Conservation (phyloP, 2,113 vertebrate genomes). For the Ciconia boyciana region DNA sequence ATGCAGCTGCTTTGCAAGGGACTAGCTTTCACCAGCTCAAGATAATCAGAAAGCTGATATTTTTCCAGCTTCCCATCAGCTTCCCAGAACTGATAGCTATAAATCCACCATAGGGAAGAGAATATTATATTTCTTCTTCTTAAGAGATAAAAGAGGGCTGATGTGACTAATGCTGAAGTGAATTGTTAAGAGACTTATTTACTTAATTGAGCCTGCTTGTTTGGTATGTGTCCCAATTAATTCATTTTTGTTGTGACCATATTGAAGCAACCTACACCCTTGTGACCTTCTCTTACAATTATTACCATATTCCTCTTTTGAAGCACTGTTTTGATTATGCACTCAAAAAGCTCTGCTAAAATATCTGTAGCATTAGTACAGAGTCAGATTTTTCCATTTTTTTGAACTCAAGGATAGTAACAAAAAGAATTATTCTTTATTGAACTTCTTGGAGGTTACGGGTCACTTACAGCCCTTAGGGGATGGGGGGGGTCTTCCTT, state of each 20-base stretch:
- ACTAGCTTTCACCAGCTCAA: not conserved
- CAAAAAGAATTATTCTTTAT: not conserved
- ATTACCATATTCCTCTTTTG: constrained; percentile 24
- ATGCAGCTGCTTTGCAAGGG: not conserved
- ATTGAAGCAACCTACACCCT: constrained; percentile 47
- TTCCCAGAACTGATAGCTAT: not conserved
- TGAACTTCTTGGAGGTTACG: not conserved
- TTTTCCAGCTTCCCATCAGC: constrained; percentile 2
- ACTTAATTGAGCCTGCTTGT: constrained; percentile 59
- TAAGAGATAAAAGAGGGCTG: constrained; percentile 16
- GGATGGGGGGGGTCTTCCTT: not conserved
- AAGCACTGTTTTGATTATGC: constrained; percentile 59
- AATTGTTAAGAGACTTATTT: constrained; percentile 58
- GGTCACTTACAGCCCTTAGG: not conserved
- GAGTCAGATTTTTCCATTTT: constrained; percentile 33
- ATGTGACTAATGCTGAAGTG: constrained; percentile 58
- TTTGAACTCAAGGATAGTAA: constrained; percentile 4
- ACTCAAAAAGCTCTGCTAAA: constrained; percentile 54
- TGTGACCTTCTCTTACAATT: constrained; percentile 56
- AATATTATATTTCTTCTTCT: constrained; percentile 1
- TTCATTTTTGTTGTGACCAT: constrained; percentile 57
- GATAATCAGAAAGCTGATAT: not conserved
- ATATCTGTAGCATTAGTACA: not conserved
- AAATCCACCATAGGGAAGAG: not conserved
- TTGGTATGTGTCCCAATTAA: constrained; percentile 61